Evolutionary conservation across 2,797 vertebrate species (phyloP).

Genomic region (Phalanger gymnotis): DNA sequence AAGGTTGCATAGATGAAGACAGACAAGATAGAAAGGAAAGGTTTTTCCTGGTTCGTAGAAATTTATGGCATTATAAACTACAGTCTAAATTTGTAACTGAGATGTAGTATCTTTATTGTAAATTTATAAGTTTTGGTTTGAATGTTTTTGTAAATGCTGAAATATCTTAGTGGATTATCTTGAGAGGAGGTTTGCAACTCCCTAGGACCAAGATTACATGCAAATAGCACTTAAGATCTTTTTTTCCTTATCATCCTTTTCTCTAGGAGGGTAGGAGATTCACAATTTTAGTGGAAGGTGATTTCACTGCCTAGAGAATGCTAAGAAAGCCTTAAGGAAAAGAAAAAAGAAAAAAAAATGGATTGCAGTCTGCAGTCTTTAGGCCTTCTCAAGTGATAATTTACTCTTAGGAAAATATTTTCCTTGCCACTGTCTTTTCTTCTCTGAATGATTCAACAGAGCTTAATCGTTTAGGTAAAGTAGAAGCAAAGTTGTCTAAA

Average conservation of each 20-base stretch:
- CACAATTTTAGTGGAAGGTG: neutral
- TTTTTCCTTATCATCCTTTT: neutral
- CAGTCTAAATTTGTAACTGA: neutral
- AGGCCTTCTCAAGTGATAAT: neutral
- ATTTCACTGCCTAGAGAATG: neutral
- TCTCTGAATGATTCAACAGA: neutral
- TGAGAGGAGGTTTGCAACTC: neutral
- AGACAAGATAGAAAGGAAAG: neutral
- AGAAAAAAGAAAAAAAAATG: neutral
- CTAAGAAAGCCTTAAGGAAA: neutral
- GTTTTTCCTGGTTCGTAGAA: neutral
- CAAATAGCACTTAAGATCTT: neutral
- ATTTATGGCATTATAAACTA: neutral
- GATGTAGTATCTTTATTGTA: neutral
- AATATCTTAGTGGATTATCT: neutral
- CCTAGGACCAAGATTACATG: neutral
- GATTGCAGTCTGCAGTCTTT: neutral
- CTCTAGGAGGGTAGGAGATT: neutral
- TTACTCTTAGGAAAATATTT: neutral
- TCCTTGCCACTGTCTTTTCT: neutral
- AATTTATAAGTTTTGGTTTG: neutral
- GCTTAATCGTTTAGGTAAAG: neutral
- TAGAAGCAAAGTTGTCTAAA: neutral
- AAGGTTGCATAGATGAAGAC: neutral
- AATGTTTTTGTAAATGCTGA: neutral